These are phyloP conservation scores for Danaus melanippus DNA, from an alignment of 1,140 invertebrate species.

Conservation along the genomic window DNA sequence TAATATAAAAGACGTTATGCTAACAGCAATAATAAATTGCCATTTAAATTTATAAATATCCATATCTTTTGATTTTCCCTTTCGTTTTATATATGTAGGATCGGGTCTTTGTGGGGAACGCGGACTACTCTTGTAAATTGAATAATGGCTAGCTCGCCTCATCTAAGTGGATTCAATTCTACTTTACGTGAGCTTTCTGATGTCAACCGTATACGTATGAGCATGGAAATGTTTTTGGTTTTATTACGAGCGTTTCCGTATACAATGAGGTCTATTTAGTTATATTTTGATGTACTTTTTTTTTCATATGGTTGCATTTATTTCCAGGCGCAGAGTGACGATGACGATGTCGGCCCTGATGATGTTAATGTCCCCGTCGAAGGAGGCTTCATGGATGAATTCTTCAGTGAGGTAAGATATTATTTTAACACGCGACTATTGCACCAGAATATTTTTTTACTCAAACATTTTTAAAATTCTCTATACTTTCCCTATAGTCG, in stretches of 20 bases:
- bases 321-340: constrained; percentile 91
- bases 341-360: constrained; percentile 92
- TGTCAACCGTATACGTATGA: constrained; percentile 22
- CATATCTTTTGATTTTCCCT: constrained; percentile 11
- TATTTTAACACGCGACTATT: no score
- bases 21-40: not conserved
- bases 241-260: constrained; percentile 3
- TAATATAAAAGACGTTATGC: no score
- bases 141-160: constrained; percentile 53
- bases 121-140: constrained; percentile 48
- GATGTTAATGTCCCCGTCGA: constrained; percentile 94
- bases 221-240: constrained; percentile 7
- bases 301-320: constrained; percentile 4
- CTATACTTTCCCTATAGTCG: no score
- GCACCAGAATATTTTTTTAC: no score
- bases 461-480: no score
- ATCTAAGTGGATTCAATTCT: constrained; percentile 58
- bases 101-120: constrained; percentile 28
- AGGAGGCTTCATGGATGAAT: constrained; percentile 97
- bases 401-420: constrained; percentile 92
- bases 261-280: not conserved
- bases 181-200: constrained; percentile 42
- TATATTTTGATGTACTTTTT: not conserved
- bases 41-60: constrained; percentile 2
- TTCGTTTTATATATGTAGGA: constrained; percentile 19